Evolutionary conservation across 2,113 vertebrate genomes (phyloP).

Genomic region (Chionomys nivalis): DNA sequence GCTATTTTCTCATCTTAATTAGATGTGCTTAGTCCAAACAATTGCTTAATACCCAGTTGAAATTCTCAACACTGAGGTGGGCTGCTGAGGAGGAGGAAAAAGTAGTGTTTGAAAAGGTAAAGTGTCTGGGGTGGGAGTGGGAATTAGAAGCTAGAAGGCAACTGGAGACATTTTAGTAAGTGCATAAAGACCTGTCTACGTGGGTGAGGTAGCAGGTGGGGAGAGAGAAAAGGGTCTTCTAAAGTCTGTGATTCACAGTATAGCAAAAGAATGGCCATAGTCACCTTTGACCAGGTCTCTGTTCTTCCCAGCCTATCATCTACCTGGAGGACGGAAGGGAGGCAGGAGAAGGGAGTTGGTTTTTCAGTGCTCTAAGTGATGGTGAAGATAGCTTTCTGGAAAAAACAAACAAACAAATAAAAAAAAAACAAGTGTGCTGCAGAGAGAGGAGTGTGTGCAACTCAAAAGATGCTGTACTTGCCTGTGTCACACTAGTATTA

Average conservation of each 20-base stretch:
- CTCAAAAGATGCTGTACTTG: conserved; percentile 30
- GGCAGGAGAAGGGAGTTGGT: background rate
- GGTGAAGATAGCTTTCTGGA: background rate
- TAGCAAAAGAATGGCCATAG: background rate
- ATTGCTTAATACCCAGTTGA: conserved; percentile 52
- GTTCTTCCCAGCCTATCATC: conserved; percentile 40
- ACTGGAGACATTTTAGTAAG: conserved; percentile 28
- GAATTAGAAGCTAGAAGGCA: conserved; percentile 16
- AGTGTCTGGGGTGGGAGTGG: background rate
- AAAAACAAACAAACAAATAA: background rate
- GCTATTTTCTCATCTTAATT: conserved; percentile 59
- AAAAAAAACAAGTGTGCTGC: background rate
- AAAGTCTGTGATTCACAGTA: conserved; percentile 45
- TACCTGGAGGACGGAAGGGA: conserved; percentile 9
- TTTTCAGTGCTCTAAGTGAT: conserved; percentile 16
- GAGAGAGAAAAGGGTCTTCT: background rate
- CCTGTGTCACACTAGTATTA: background rate
- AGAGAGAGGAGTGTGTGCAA: background rate
- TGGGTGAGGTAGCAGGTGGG: background rate
- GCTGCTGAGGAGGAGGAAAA: conserved; percentile 6
- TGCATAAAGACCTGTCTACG: conserved; percentile 12
- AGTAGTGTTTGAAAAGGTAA: conserved; percentile 36
- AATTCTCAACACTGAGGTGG: conserved; percentile 13
- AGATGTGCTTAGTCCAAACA: conserved; percentile 58
- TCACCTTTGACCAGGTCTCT: conserved; percentile 50